Base-by-base conservation (phyloP, 2,797 vertebrate species). In the Gymnoscopelus braueri region DNA sequence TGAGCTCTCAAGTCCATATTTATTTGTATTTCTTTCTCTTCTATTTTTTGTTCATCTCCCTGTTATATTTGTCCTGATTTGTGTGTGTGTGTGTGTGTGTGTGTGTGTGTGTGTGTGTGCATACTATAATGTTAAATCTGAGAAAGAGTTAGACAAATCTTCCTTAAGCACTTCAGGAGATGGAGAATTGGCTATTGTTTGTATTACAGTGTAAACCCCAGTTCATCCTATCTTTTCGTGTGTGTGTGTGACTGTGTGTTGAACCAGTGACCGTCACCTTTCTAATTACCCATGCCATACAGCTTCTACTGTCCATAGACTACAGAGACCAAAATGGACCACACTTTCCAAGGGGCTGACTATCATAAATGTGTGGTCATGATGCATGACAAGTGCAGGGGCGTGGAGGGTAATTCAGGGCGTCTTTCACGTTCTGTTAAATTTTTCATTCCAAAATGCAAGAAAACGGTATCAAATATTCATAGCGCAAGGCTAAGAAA, bases 401-500 rank as follows among this genome's bases (percentile, higher is more conserved):
- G 3, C 32, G 67, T 66, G 39, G 39, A 44, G 39, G 39, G 39
- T 44, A 44, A 44, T 44, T 44, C 39, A 44, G 39, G 39, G 39
- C 39, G 39, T 44, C 39, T 44, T 65, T 77, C 83, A 84, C 71
- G 70, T 80, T 79, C 72, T 62, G 52, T 72, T 92, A 2, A 82
- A 88, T 90, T 76, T 91, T 93, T 90, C 3, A 93, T 92, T 57
- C 50, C 63, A 72, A 87, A 87, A 87, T 62, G 86, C 78, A 87
- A 74, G 87, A 88, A 85, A 84, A 79, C 5, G 13, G 3, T 47
- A 84, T 94, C 29, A 93, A 93, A 91, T 82, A 89, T 93, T 92
- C 65, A 92, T 82, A 4, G n/a, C 39, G 66, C 65, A 61, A 55
- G 75, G 70, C 88, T 85, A 78, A 89, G 82, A 88, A 88, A 87